Base-by-base conservation (phyloP, 2,113 vertebrate genomes). In the Hystrix cristata region DNA sequence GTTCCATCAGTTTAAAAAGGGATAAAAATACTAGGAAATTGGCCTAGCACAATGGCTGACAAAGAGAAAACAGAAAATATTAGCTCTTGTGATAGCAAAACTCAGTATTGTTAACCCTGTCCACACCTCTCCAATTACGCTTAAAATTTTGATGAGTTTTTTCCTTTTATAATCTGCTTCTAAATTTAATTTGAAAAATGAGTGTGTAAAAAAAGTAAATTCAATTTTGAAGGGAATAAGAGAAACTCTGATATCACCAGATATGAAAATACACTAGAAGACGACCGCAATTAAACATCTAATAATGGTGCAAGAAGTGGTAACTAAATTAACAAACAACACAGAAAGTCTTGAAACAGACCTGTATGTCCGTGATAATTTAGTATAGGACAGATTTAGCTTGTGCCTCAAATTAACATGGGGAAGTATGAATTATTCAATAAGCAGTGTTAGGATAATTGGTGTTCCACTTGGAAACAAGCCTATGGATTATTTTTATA, bases 131-230 rank as follows among this genome's bases (percentile, higher is more conserved):
- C 14, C 2, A 0, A 91, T 27, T 84, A 91, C 71, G 60, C 16
- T 84, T 87, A 46, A 84, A 88, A 64, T 60, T 87, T 15, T 46
- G 83, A 31, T 46, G 31, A 89, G 14, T 8, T 81, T 87, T 95
- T 81, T 34, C 38, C 38, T 64, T 59, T 29, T 60, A 96, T 4
- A 72, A 83, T 88, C 1, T 81, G 92, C 91, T 82, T 94, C n/a
- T 62, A 91, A 55, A 62, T 95, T 83, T 78, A 80, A 65, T 72
- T 84, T 97, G 80, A 65, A 87, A 96, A 79, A 78, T 38, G 21
- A 43, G 34, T 27, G 19, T 78, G 59, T 60, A 31, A 51, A 38
- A 38, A 53, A 88, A 48, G 79, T 51, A 84, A 71, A 87, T 18
- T 90, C 29, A 95, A 65, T 59, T 89, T 23, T 86, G 53, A 85